Conservation (phyloP, 1,140 invertebrate species). For the Pseudoatta argentina region DNA sequence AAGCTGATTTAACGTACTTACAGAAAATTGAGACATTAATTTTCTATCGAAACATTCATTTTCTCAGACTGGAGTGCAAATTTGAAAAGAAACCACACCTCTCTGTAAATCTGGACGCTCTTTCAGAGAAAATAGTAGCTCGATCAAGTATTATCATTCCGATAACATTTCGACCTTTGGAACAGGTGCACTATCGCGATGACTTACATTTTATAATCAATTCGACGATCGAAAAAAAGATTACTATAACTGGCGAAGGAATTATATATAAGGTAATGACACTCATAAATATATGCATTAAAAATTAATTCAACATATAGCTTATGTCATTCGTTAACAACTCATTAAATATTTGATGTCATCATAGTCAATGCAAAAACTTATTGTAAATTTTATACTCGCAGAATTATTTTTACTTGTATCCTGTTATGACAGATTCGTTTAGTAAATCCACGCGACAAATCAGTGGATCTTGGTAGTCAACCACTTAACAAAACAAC, state of each 20-base stretch:
- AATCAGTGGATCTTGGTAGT: slow-evolving; percentile 82
- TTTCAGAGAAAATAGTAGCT: slow-evolving; percentile 72
- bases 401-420: not conserved
- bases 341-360: not conserved
- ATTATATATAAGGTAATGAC: slow-evolving; percentile 76
- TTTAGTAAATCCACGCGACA: slow-evolving; percentile 80
- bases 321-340: not conserved
- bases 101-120: slow-evolving; percentile 67
- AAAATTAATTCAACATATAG: not conserved
- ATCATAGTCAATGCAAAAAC: too few species aligned
- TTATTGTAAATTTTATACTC: not conserved
- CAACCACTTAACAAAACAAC: slow-evolving; percentile 73
- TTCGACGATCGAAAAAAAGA: slow-evolving; percentile 67
- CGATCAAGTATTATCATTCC: slow-evolving; percentile 73
- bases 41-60: not conserved
- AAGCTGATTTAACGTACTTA: slow-evolving; percentile 45
- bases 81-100: slow-evolving; percentile 78
- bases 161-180: slow-evolving; percentile 82
- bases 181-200: slow-evolving; percentile 76
- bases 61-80: slow-evolving; percentile 80
- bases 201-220: slow-evolving; percentile 79
- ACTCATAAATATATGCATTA: not conserved
- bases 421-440: slow-evolving; percentile 73
- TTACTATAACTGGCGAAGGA: slow-evolving; percentile 83
- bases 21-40: not conserved